Conservation (phyloP, 2,113 vertebrate species). For the Cariama cristata region DNA sequence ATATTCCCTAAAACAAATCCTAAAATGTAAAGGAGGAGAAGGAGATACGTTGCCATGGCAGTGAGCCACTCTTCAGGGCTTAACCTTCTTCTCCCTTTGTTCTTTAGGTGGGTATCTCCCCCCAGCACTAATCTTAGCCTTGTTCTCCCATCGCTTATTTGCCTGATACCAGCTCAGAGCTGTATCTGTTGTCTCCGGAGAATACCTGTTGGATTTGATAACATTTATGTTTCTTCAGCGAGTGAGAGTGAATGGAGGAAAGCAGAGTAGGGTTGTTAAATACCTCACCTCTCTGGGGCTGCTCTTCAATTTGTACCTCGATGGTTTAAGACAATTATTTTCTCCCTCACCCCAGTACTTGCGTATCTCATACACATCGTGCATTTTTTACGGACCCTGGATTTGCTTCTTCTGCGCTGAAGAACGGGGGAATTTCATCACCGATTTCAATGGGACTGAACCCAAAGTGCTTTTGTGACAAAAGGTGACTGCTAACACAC, state of each 20-base stretch:
- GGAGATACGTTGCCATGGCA: background rate
- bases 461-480: background rate
- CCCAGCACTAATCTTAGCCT: background rate
- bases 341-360: fast-evolving
- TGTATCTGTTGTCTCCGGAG: background rate
- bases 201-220: background rate
- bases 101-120: background rate
- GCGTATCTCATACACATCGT: background rate
- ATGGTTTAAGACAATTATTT: background rate
- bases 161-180: background rate
- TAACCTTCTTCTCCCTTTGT: background rate
- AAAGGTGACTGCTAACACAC: background rate
- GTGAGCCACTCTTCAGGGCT: background rate
- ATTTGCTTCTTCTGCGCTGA: fast-evolving
- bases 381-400: background rate
- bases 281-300: background rate
- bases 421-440: background rate
- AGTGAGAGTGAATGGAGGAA: background rate
- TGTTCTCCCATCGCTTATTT: background rate
- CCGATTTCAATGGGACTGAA: fast-evolving
- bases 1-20: background rate
- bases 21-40: background rate
- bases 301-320: background rate
- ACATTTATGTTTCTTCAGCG: background rate
- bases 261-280: background rate